Conservation (phyloP, 2,888 invertebrate species). For the Cepaea hortensis region DNA sequence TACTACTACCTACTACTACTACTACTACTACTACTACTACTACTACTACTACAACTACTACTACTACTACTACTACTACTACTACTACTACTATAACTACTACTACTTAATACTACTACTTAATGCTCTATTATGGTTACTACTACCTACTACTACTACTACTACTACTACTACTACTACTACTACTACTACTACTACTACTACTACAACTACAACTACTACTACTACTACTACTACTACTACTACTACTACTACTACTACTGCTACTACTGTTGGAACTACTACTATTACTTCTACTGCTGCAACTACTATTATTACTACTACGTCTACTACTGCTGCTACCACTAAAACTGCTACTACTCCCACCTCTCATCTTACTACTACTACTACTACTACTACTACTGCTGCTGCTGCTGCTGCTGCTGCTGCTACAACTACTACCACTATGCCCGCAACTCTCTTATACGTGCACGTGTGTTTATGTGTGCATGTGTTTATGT, state of each 20-base stretch:
- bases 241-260: background rate
- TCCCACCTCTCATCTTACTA: background rate
- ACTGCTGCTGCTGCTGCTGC: background rate
- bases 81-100: background rate
- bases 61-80: background rate
- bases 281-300: background rate
- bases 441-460: background rate
- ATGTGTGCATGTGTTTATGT: too few relatives aligned
- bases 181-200: background rate
- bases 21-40: constrained; percentile 8
- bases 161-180: constrained; percentile 3
- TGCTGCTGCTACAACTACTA: background rate
- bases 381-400: background rate
- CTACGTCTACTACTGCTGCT: background rate
- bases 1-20: constrained; percentile 8
- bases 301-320: background rate
- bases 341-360: background rate
- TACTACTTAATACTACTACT: background rate
- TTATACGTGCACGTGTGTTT: too few relatives aligned
- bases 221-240: background rate
- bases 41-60: background rate
- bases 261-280: background rate
- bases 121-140: too few relatives aligned
- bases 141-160: background rate
- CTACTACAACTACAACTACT: background rate